These are phyloP conservation scores for Paracentrotus lividus DNA, from an alignment of 53 echinoderm and acorn worm species.

Conservation along the genomic window DNA sequence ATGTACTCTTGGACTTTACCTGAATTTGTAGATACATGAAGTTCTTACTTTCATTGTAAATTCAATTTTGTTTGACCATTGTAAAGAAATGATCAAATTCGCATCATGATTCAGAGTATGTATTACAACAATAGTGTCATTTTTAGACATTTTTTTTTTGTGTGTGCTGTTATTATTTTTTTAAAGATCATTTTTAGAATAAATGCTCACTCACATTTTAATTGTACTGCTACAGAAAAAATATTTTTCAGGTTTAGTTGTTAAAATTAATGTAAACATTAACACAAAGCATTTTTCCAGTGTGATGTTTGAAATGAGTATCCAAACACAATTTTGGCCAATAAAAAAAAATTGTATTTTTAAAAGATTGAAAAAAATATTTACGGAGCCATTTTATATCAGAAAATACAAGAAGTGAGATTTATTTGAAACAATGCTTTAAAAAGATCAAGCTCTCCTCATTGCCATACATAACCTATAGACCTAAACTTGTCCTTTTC, in stretches of 20 bases:
- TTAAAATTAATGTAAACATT: neutral
- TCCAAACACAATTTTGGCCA: no score
- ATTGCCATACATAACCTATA: neutral
- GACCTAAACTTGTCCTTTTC: neutral
- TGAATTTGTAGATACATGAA: neutral
- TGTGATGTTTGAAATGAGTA: no score
- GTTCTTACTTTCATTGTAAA: neutral
- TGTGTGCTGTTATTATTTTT: slow-evolving; percentile 12
- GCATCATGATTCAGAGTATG: neutral
- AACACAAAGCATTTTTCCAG: neutral
- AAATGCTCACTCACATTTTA: neutral
- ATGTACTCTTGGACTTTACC: neutral
- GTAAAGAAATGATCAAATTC: neutral
- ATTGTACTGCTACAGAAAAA: neutral
- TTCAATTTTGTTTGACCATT: neutral
- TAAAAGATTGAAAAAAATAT: neutral
- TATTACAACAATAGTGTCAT: neutral
- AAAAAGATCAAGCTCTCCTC: neutral
- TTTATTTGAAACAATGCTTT: no score
- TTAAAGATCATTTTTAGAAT: neutral
- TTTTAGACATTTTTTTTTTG: neutral
- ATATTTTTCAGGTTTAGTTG: neutral
- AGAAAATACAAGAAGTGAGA: neutral
- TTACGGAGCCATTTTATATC: neutral
- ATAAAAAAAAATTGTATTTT: neutral